Conservation (phyloP, 1,140 invertebrate genomes). For the Chelonus insularis region DNA sequence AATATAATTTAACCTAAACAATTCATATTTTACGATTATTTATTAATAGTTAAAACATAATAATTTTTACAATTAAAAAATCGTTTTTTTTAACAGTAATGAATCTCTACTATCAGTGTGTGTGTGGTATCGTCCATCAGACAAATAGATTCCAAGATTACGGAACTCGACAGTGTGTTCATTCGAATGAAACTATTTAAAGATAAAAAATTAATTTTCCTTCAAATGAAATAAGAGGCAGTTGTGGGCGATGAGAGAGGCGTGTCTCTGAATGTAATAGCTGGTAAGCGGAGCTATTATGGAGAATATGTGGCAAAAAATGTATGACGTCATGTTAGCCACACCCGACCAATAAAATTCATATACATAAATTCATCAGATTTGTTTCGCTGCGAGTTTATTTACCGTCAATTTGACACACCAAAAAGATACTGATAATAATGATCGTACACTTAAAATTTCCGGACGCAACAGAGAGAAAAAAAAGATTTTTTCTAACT, state of each 20-base stretch:
- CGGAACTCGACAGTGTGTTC: too few relatives aligned
- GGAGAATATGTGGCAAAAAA: conserved; percentile 32
- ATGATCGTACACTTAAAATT: neutral
- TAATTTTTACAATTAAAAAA: too few relatives aligned
- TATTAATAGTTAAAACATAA: too few relatives aligned
- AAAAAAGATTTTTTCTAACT: conserved; percentile 4
- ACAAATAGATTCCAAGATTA: too few relatives aligned
- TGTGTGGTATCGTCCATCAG: too few relatives aligned
- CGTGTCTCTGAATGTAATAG: conserved; percentile 45
- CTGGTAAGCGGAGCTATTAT: conserved; percentile 48
- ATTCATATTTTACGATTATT: too few relatives aligned
- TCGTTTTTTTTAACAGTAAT: too few relatives aligned
- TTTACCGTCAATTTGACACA: conserved; percentile 14
- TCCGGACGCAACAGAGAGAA: neutral
- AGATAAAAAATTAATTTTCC: conserved; percentile 28
- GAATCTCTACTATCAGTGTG: too few relatives aligned
- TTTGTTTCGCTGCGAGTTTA: neutral
- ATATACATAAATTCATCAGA: conserved; percentile 18
- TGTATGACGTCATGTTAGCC: conserved; percentile 39
- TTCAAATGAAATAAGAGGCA: conserved; percentile 29
- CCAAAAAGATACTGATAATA: too few relatives aligned
- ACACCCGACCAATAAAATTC: conserved; percentile 30
- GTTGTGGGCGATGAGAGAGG: conserved; percentile 46
- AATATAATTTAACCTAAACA: too few relatives aligned
- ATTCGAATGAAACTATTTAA: too few relatives aligned